Base-by-base conservation (phyloP, 2,888 invertebrate species). In the Hydraecia micacea region DNA sequence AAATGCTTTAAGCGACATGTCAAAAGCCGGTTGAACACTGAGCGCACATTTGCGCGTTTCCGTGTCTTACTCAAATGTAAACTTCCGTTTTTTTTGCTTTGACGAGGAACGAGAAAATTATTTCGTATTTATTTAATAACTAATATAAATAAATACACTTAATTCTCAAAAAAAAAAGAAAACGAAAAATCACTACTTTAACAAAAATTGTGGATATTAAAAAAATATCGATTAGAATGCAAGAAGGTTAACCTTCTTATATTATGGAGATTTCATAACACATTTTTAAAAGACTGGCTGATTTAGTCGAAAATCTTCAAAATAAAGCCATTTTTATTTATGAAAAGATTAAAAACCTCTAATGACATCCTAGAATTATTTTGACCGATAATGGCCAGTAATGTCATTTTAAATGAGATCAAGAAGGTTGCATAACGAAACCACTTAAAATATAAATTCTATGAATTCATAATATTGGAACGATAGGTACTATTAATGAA, bases 1-100 rank as follows among this genome's bases (percentile, higher is more conserved):
- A 79, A 87, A 87, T 80, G 81, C 73, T 87, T 62, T 42, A 73
- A 84, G 86, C 84, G 72, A 82, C 72, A 84, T 83, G 76, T 86
- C 55, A 79, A 82, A 87, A 87, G 74, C 80, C 73, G 73, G 36
- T 70, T 70, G 62, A 79, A 66, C 52, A 75, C 49, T 39, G 68
- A 63, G 42, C 62, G 71, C 63, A 42, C 55, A 63, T 78, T 73
- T 65, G 75, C 66, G n/a, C 46, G 60, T 84, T 87, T 86, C 86
- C 88, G 84, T 60, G 55, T 71, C 74, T 65, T 70, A 49, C 21
- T 73, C 67, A 75, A 78, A 68, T 70, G 68, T 73, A 67, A 66
- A 70, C 21, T 60, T 72, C 39, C 39, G 8, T 49, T 69, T 60
- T 68, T 69, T 80, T 65, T 21, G 18, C 18, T 52, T 25, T 49